Base-by-base conservation (phyloP, 2,113 vertebrate genomes). In the Ceratotherium simum region DNA sequence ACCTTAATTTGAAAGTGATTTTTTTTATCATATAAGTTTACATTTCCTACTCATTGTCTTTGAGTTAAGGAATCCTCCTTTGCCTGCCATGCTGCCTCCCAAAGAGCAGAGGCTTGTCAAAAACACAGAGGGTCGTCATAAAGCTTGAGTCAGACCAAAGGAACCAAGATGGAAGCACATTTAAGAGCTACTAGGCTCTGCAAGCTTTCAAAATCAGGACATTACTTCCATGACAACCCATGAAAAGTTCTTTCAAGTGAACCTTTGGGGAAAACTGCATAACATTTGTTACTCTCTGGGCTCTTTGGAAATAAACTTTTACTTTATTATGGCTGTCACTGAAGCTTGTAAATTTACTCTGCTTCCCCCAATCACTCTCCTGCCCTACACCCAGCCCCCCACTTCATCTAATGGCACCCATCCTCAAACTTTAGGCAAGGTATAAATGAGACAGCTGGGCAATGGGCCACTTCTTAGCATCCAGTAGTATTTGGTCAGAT, bases 231-330 rank as follows among this genome's bases (percentile, higher is more conserved):
- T 0, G 97, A 98, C 97, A 98, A 98, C 98, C 98, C 98, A 98
- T 97, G 98, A 98, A 98, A 96, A 95, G 96, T 98, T 98, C 97
- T 98, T 98, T 97, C 67, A 97, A 98, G 98, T 98, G 98, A 98
- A 98, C 85, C 94, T 98, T 98, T 98, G 80, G 97, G 91, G 76
- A 58, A 96, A 94, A 96, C 81, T 89, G 62, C 11, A 10, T 42
- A 91, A 94, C 56, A 56, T 69, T 85, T 0, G 0, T 84, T 85
- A 82, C 82, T 96, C 67, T 93, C 46, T 39, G 48, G 85, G 91
- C 60, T 95, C 95, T 95, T 39, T 97, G 96, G 90, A 96, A 98
- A 94, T 92, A 90, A 98, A 98, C 96, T 97, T 97, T 96, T 97
- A 92, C 72, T 98, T 97, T 91, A 98, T 97, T 69, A 97, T 4